Conservation (phyloP, 1,140 invertebrate genomes). For the Pogonomyrmex californicus region DNA sequence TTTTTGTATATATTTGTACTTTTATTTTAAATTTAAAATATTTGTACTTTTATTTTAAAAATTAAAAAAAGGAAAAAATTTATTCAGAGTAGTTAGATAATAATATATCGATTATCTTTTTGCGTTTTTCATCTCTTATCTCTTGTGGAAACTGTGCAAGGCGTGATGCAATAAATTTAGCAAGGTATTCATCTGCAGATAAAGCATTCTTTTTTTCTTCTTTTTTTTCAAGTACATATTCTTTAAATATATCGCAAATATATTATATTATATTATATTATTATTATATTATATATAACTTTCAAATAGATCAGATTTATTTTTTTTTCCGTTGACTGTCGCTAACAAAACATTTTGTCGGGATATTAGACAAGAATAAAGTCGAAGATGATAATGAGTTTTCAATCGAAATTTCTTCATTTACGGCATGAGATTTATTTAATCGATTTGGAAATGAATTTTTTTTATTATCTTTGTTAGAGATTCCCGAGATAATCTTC, state of each 20-base stretch:
- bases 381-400: background rate
- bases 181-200: background rate
- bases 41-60: too few relatives aligned
- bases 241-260: background rate
- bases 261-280: too few relatives aligned
- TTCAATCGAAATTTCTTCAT: background rate
- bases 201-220: background rate
- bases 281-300: too few relatives aligned
- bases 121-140: background rate
- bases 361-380: background rate
- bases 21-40: too few relatives aligned
- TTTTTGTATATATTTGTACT: too few relatives aligned
- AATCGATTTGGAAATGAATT: background rate
- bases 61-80: too few relatives aligned
- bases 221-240: conserved; percentile 1
- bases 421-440: background rate
- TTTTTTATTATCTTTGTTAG: background rate
- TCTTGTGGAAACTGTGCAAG: background rate
- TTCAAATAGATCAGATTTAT: background rate
- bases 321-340: background rate
- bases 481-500: background rate
- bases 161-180: background rate
- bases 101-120: background rate
- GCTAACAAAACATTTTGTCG: background rate
- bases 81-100: background rate